phyloP scores from a whole-genome alignment of 2,888 invertebrate genomes.

The Panorpa germanica region DNA sequence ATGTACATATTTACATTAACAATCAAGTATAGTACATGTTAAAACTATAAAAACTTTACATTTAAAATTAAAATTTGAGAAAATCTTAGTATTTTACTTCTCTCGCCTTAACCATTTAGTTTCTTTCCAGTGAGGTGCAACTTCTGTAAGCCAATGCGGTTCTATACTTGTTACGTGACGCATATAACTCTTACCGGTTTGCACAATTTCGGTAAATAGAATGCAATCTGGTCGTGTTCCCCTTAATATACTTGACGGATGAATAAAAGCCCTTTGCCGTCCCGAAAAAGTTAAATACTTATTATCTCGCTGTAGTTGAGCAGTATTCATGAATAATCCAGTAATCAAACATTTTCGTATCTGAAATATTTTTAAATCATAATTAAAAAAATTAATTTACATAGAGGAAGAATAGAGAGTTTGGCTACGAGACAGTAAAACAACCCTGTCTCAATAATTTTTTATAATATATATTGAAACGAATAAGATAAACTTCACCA shows the following conservation, averaged over 20 bases:
- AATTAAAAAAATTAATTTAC: not conserved
- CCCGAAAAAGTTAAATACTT: conserved; percentile 44
- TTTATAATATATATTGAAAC: too few species aligned
- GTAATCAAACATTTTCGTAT: conserved; percentile 57
- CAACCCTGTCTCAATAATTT: too few species aligned
- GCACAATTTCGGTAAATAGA: conserved; percentile 72
- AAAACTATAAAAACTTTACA: too few species aligned
- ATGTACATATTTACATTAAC: too few species aligned
- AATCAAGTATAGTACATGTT: too few species aligned
- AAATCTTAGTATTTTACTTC: too few species aligned
- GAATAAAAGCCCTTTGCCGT: conserved; percentile 53
- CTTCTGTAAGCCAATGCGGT: conserved; percentile 57
- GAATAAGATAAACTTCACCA: not conserved
- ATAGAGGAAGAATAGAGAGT: not conserved
- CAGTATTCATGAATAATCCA: conserved; percentile 74
- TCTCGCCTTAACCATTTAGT: too few species aligned
- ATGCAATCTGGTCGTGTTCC: conserved; percentile 48
- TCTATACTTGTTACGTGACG: conserved; percentile 60
- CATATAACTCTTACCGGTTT: conserved; percentile 66
- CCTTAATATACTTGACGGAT: conserved; percentile 62
- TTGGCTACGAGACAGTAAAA: not conserved
- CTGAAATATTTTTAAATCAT: conserved; percentile 16
- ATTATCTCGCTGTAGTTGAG: conserved; percentile 56
- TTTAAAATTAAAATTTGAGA: too few species aligned
- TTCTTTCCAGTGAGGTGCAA: too few species aligned